Base-by-base conservation (phyloP, 2,888 invertebrate genomes). In the Amorpha juglandis region DNA sequence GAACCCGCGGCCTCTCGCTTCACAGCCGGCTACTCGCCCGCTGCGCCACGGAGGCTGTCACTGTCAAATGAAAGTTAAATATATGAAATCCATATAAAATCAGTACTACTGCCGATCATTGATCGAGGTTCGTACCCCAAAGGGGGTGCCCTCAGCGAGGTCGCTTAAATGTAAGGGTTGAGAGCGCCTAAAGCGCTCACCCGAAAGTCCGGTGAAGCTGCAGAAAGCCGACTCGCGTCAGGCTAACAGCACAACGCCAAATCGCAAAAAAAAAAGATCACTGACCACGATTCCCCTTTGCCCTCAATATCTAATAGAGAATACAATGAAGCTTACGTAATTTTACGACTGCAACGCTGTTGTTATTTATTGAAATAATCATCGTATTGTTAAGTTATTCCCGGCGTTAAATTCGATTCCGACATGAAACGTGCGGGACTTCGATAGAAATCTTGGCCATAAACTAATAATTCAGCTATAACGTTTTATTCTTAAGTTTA, bases 311-410 rank as follows among this genome's bases (percentile, higher is more conserved):
- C 14, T 6, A 45, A 14, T 45, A 19, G 50, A 50, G 8, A 50
- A 9, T 50, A 50, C 19, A 50, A 19, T 50, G 50, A 50, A 50
- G 50, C 45, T 45, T 45, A 19, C 48, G 48, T 50, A 19, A 50
- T 1, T 50, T 50, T 50, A 55, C 55, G 38, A 55, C 53, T n/a
- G 3, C 53, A n/a, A 55, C n/a, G 3, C 35, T 16, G 14, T 35
- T 38, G 55, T 35, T 55, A 11, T 11, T 16, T 35, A 38, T 55
- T 35, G 38, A 8, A 55, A 55, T 55, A 55, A 35, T 55, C 55
- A 35, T 55, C n/a, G 55, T 38, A 55, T 55, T 55, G 55, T 55
- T 55, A 53, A n/a, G 55, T 55, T 55, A 55, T 55, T 55, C 55
- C 16, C 55, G n/a, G 16, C 38, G 16, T 55, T 55, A 16, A 9